These are phyloP conservation scores for Littorina saxatilis DNA, from an alignment of 1,140 invertebrate species.

Conservation along the genomic window DNA sequence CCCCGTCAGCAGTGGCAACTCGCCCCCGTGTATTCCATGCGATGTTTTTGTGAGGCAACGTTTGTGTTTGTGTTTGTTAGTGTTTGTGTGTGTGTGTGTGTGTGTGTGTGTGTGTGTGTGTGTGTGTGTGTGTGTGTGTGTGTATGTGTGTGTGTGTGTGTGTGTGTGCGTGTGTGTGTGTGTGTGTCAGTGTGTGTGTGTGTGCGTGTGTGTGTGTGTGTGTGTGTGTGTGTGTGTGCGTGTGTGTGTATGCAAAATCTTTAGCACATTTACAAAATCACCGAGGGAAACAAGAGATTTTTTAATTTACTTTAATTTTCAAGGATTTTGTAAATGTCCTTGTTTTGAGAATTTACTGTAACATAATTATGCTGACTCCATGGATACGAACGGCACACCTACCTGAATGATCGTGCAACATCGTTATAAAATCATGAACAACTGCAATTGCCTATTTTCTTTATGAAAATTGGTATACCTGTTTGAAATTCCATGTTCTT, in stretches of 20 bases:
- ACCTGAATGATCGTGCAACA: no score
- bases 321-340: no score
- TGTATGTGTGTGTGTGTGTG: conserved; percentile 15
- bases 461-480: neutral
- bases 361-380: neutral
- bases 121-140: conserved; percentile 21
- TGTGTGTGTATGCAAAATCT: neutral
- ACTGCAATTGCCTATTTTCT: no score
- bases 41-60: neutral
- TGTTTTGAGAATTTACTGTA: no score
- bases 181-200: conserved; percentile 2
- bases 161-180: neutral
- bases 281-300: neutral
- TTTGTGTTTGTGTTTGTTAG: neutral
- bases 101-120: conserved; percentile 24
- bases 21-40: neutral
- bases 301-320: neutral
- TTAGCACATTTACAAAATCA: neutral
- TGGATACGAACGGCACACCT: neutral
- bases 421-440: no score
- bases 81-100: conserved; percentile 18
- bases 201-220: conserved; percentile 7
- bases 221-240: conserved; percentile 19
- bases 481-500: no score
- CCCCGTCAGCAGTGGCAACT: neutral